Evolutionary conservation across 2,888 invertebrate species (phyloP), one percentile per base, ranked within the genome.

Genomic region (Physocephala rufipes): DNA sequence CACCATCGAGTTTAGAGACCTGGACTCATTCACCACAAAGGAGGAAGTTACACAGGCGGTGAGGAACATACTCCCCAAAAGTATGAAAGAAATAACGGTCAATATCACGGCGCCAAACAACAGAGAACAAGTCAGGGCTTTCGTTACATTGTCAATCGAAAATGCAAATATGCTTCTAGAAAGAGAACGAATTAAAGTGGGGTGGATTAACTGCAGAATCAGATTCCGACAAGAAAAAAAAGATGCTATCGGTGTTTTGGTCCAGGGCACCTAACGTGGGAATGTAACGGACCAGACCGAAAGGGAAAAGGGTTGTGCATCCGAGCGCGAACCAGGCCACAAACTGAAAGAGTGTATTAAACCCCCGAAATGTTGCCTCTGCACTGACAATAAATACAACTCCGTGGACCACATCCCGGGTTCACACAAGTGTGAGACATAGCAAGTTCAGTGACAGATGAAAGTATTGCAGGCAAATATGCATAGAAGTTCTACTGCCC

Each of bases 381-480:
- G 58, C 58, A 49, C 12, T 4, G 49, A 49, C 4, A 19, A 16
- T n/a, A 3, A 12, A 4, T 13, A 21, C 3, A 3, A 16, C 5
- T n/a, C n/a, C n/a, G n/a, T 58, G 2, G 15, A 58, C 2, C 21
- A 26, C 26, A 4, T 24, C 3, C 24, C 58, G 19, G 19, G 58
- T n/a, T 58, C 58, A 15, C 7, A 5, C 2, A 7, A 3, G 4
- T 49, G 49, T 19, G 49, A 16, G 19, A 4, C 3, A 49, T n/a
- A 5, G 12, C n/a, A 2, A 4, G 3, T 19, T 4, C n/a, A 19
- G 49, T 26, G n/a, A n/a, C n/a, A 4, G 16, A 51, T 7, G 16
- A 26, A n/a, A 4, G n/a, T n/a, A n/a, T n/a, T n/a, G n/a, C n/a
- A 53, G 30, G 67, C 24, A 30, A 67, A 67, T 49, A 26, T 67